A percentile compares a stretch with the other conserved stretches of the same genome.
These are phyloP conservation scores for Oreotragus oreotragus DNA, from an alignment of 2,113 vertebrate genomes.

Conservation along the genomic window DNA sequence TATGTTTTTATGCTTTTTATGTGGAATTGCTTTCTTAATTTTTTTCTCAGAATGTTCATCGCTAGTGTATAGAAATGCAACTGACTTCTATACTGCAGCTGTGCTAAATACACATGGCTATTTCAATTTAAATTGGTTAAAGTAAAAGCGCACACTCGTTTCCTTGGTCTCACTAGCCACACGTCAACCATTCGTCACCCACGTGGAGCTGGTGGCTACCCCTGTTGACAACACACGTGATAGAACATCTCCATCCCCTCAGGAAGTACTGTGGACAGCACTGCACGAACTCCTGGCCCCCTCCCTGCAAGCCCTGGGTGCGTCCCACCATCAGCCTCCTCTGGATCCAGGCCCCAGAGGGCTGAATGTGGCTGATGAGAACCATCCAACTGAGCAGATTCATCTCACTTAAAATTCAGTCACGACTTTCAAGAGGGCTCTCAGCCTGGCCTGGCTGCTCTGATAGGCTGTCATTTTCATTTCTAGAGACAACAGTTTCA, in stretches of 20 bases:
- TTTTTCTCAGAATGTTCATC: not conserved
- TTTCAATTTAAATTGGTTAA: not conserved
- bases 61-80: not conserved
- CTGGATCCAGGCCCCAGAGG: accelerated
- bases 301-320: not conserved
- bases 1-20: not conserved
- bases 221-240: not conserved
- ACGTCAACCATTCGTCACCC: not conserved
- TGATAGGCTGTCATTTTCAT: not conserved
- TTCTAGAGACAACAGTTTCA: not conserved
- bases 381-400: too few species aligned
- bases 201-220: not conserved
- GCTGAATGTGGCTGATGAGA: not conserved
- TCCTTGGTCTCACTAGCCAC: not conserved
- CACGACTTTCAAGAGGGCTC: not conserved
- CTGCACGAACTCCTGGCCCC: accelerated
- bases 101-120: not conserved
- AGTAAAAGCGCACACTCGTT: not conserved
- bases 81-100: not conserved
- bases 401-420: not conserved
- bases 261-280: not conserved
- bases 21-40: not conserved
- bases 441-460: not conserved
- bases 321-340: accelerated
- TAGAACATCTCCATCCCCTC: not conserved